Conservation (phyloP, 2,113 vertebrate genomes). For the Calyptommatus sinebrachiatus region DNA sequence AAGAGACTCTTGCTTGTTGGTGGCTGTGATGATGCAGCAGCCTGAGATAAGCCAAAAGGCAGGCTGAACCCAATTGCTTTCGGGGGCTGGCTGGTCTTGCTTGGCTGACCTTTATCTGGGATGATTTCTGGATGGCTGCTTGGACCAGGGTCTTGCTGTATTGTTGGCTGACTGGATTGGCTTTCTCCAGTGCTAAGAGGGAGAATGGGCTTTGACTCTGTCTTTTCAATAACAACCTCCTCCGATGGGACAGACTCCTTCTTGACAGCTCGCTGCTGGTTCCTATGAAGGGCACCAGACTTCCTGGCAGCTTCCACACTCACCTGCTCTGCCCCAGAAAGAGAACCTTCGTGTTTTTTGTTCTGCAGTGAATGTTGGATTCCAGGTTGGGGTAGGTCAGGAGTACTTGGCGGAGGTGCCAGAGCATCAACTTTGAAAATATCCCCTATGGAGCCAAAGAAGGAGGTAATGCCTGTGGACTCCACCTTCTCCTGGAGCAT, state of each 20-base stretch:
- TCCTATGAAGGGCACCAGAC: conserved; percentile 36
- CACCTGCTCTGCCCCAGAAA: conserved; percentile 5
- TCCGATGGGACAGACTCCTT: conserved; percentile 9
- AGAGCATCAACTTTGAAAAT: conserved; percentile 79
- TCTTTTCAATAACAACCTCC: background rate
- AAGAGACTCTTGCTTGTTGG: conserved; percentile 74
- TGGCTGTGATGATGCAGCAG: conserved; percentile 50
- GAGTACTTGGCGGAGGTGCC: conserved; percentile 29
- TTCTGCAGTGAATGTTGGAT: background rate
- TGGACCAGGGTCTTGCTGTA: conserved; percentile 23
- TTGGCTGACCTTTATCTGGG: conserved; percentile 48
- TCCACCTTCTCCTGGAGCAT: background rate
- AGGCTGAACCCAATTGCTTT: conserved; percentile 75
- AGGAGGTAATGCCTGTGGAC: conserved; percentile 68
- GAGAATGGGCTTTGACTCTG: conserved; percentile 31
- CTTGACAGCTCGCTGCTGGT: conserved; percentile 8
- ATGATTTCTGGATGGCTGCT: conserved; percentile 3
- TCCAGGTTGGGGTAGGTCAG: background rate
- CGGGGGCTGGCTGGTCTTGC: conserved; percentile 59
- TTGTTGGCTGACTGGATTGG: background rate
- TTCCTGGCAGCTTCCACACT: conserved; percentile 1
- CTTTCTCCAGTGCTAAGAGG: conserved; percentile 17
- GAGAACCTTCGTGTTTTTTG: conserved; percentile 25
- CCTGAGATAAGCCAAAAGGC: conserved; percentile 69
- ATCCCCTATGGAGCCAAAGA: conserved; percentile 82